Percentiles rank a stretch among this genome's conserved stretches.
These are phyloP conservation scores for Nothoprocta perdicaria DNA, from an alignment of 2,113 vertebrate species.

Conservation along the genomic window DNA sequence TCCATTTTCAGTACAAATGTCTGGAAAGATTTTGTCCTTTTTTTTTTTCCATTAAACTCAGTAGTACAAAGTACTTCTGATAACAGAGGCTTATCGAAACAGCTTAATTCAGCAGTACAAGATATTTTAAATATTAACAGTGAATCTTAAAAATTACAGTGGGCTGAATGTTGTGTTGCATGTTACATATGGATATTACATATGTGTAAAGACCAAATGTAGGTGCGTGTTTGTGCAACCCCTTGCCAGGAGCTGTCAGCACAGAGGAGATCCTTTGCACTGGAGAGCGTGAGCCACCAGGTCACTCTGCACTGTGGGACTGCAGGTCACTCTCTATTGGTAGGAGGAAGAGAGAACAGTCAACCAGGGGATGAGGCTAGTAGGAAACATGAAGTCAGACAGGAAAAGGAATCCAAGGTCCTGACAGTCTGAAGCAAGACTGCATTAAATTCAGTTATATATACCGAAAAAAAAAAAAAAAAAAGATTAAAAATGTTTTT, in stretches of 20 bases:
- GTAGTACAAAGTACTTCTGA: not conserved
- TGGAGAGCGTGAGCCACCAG: not conserved
- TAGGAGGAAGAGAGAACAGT: not conserved
- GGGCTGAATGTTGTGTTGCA: not conserved
- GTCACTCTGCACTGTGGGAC: not conserved
- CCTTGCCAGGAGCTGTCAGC: rapidly evolving
- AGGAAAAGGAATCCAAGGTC: not conserved
- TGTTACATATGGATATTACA: rapidly evolving
- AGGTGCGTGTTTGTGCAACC: rapidly evolving
- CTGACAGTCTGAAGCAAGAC: not conserved
- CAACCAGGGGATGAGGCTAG: rapidly evolving
- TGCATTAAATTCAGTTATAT: not conserved
- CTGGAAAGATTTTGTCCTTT: not conserved
- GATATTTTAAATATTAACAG: rapidly evolving
- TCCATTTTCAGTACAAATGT: not conserved
- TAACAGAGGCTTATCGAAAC: not conserved
- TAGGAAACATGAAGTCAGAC: not conserved
- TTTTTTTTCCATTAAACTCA: not conserved
- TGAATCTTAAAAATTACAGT: not conserved
- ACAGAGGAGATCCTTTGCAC: not conserved
- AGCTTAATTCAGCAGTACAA: not conserved
- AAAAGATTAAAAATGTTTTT: not conserved
- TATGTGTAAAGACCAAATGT: rapidly evolving
- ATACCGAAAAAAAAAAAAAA: not conserved
- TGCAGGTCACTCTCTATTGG: not conserved